These are phyloP conservation scores for Campylomormyrus numenius DNA, from an alignment of 2,113 vertebrate species.

Conservation along the genomic window DNA sequence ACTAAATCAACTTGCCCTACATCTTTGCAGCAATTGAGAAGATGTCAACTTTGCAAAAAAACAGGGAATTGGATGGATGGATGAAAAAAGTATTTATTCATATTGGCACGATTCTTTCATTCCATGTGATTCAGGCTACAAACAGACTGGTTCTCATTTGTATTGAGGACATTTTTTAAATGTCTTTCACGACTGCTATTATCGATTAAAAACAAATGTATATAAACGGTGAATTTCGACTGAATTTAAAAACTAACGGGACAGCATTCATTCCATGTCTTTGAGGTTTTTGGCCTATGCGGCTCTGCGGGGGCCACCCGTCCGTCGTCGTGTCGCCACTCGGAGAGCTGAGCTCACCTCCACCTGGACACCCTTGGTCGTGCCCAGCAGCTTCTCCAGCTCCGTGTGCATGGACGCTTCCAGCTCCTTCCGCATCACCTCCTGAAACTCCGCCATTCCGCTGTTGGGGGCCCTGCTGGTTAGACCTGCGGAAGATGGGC, in stretches of 20 bases:
- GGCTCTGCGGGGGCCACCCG: not conserved
- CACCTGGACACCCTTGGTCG: conserved; percentile 61
- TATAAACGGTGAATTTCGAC: not conserved
- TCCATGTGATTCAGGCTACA: not conserved
- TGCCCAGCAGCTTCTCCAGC: conserved; percentile 70
- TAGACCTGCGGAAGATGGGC: conserved; percentile 51
- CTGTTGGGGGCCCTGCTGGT: conserved; percentile 67
- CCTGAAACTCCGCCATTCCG: conserved; percentile 75
- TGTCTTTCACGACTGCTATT: not conserved
- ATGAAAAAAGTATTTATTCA: not conserved
- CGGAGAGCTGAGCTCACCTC: conserved; percentile 51
- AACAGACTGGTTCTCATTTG: not conserved
- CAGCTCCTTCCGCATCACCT: conserved; percentile 74
- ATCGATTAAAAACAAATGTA: not conserved
- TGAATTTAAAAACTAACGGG: not conserved
- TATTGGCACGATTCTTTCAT: not conserved
- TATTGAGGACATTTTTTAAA: not conserved
- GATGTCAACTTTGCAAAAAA: not conserved
- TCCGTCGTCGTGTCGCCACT: too few relatives aligned
- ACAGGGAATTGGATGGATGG: not conserved
- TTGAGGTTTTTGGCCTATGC: not conserved
- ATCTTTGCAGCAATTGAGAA: not conserved
- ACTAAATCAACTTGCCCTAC: not conserved
- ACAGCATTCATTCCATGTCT: not conserved
- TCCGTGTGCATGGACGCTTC: conserved; percentile 77